A percentile compares a stretch with the other conserved stretches of the same genome.
phyloP scores from a whole-genome alignment of 2,797 vertebrate species.

The Oreochromis grahami region DNA sequence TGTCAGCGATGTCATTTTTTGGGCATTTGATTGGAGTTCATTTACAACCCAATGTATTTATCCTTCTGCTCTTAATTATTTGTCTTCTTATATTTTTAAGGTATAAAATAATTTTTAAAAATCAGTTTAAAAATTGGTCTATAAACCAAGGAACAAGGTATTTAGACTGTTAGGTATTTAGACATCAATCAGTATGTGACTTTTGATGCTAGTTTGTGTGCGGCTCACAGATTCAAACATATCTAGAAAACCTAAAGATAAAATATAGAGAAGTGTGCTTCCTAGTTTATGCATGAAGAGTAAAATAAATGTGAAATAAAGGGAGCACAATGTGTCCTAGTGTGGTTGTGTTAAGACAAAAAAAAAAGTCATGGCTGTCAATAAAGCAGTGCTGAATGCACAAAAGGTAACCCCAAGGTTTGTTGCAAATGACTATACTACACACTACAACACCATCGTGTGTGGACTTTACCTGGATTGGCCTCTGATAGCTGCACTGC shows the following conservation, averaged over 20 bases:
- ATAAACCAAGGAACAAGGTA: background rate
- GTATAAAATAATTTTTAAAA: background rate
- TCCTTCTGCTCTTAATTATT: background rate
- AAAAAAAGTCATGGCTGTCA: background rate
- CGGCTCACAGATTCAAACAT: background rate
- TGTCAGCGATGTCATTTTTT: background rate
- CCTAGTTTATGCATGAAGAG: fast-evolving
- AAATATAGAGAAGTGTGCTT: background rate
- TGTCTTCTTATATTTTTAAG: background rate
- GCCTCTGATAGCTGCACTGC: conserved; percentile 8
- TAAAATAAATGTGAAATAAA: background rate
- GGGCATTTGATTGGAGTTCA: fast-evolving
- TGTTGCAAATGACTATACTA: background rate
- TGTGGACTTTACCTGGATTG: background rate
- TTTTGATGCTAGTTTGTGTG: background rate
- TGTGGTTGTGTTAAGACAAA: background rate
- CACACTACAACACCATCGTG: background rate
- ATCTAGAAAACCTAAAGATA: background rate
- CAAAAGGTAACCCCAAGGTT: background rate
- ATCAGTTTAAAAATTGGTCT: fast-evolving
- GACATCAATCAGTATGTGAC: fast-evolving
- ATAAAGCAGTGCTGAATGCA: background rate
- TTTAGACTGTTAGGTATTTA: background rate
- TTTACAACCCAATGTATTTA: no score
- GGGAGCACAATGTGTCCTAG: background rate